A percentile compares a stretch with the other conserved stretches of the same genome.
Evolutionary conservation across 2,797 vertebrate genomes (phyloP).

Genomic region (Ciconia nigra): DNA sequence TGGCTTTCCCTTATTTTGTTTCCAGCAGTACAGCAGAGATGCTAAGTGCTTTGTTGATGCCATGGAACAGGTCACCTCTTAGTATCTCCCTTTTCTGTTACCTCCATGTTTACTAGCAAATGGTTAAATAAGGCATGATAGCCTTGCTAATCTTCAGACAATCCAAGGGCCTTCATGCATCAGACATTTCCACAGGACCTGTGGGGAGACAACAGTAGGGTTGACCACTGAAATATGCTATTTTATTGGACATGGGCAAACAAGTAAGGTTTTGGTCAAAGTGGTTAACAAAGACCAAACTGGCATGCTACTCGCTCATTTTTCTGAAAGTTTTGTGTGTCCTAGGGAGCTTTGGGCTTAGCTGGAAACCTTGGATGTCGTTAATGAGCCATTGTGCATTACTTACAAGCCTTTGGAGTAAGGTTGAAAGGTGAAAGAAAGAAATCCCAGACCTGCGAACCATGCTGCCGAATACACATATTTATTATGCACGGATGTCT

Average conservation of each 20-base stretch:
- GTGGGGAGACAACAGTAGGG: neutral
- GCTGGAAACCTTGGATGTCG: neutral
- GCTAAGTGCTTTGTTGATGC: neutral
- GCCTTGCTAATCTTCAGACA: neutral
- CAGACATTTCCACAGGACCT: neutral
- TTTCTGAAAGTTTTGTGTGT: constrained; percentile 2
- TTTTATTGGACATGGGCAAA: constrained; percentile 41
- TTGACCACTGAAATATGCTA: constrained; percentile 8
- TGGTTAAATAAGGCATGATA: neutral
- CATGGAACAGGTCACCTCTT: neutral
- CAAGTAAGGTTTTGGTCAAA: constrained; percentile 25
- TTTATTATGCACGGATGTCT: neutral
- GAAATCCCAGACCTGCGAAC: neutral
- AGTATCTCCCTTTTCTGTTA: neutral
- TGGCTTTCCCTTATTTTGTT: neutral
- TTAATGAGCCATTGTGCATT: neutral
- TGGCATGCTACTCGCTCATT: neutral
- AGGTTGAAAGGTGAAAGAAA: constrained; percentile 28
- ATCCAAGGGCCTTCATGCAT: neutral
- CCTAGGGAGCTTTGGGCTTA: neutral
- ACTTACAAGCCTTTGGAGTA: neutral
- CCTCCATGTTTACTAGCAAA: neutral
- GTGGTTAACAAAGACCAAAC: constrained; percentile 1
- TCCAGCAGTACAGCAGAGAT: neutral
- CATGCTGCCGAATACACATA: neutral